Evolutionary conservation across 2,113 vertebrate species (phyloP), one percentile per base, ranked within the genome.

Genomic region (Rhea americana): DNA sequence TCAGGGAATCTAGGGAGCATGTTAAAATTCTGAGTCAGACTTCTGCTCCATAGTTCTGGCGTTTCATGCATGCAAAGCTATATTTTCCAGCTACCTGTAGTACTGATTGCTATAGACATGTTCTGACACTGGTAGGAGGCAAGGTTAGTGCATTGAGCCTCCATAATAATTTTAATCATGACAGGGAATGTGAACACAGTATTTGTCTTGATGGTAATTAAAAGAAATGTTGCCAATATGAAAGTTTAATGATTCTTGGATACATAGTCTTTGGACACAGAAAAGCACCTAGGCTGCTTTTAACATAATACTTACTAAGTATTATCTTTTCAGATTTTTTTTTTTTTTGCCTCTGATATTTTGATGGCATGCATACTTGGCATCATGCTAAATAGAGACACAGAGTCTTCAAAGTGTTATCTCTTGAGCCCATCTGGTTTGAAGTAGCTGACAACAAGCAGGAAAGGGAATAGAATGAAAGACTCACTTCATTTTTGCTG

Each of bases 391-490:
- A 94, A 93, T 87, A 86, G 96, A 94, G 95, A 96, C 93, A 91
- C 95, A 87, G 88, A 94, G 96, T 96, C 97, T 96, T 96, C 95
- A 91, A 93, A 95, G 93, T 87, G 91, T 96, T 95, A 97, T 98
- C 98, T 97, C 95, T 80, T 85, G 97, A 96, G 95, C 96, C 96
- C 96, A 97, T 98, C 98, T 97, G 95, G 88, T 98, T 97, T 97
- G 93, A 97, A 98, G 97, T 89, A 98, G 95, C 95, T 97, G 97
- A 95, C 96, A 95, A 94, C 91, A 97, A 96, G 97, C 97, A 98
- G 97, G 97, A 98, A 97, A 97, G 93, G 95, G 97, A 97, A 96
- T 76, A 71, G 86, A 96, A 97, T 98, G 97, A 98, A 98, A 99
- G 97, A 95, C 95, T 65, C 39, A 13, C 67, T 94, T 94, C 93